Conservation (phyloP, 2,797 vertebrate species). For the Syncerus caffer region DNA sequence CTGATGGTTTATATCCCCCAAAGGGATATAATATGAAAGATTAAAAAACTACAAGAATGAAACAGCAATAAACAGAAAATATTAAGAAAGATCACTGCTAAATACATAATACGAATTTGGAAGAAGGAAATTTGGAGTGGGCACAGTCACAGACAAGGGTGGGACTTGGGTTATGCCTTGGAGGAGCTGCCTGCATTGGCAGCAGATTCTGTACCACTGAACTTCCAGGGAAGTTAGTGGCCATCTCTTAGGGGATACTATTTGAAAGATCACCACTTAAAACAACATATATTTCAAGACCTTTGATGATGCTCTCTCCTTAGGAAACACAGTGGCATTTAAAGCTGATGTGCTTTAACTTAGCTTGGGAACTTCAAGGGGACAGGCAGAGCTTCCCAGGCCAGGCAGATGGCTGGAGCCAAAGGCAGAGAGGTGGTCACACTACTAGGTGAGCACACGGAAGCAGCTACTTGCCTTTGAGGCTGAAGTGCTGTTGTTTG, state of each 20-base stretch:
- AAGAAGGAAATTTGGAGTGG: background rate
- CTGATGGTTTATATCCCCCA: background rate
- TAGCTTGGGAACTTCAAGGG: background rate
- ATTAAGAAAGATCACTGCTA: background rate
- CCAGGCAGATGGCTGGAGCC: background rate
- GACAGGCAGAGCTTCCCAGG: background rate
- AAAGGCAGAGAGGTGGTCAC: background rate
- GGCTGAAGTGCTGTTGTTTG: slow-evolving; percentile 36
- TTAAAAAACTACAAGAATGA: background rate
- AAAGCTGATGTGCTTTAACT: background rate
- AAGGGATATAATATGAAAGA: background rate
- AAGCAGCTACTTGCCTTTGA: slow-evolving; percentile 19
- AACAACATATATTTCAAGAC: background rate
- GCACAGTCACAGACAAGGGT: slow-evolving; percentile 17
- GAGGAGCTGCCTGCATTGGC: background rate
- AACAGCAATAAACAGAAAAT: slow-evolving; percentile 13
- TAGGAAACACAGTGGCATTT: background rate
- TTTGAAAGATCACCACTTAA: background rate
- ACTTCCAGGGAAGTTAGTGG: background rate
- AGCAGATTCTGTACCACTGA: background rate
- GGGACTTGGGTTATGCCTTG: background rate
- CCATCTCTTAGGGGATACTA: background rate
- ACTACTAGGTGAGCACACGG: background rate
- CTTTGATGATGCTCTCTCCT: background rate
- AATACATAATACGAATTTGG: background rate